Percentiles rank a stretch among this genome's conserved stretches.
phyloP scores from a whole-genome alignment of 2,888 invertebrate genomes.

The Aphodius granarius region DNA sequence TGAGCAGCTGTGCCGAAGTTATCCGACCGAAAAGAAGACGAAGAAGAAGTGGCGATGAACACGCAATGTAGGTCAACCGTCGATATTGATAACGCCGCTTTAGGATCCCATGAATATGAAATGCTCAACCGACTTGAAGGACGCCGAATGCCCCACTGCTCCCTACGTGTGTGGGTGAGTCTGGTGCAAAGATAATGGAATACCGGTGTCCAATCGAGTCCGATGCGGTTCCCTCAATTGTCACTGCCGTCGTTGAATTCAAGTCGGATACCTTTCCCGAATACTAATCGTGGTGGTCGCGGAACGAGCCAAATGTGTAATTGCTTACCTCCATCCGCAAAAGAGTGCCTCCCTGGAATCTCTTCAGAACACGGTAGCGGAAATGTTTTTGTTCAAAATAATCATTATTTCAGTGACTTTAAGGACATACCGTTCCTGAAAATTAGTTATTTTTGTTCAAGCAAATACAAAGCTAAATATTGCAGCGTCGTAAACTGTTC shows the following conservation, averaged over 20 bases:
- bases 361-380: too few species aligned
- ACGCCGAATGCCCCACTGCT: not conserved
- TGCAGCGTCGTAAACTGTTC: not conserved
- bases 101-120: slow-evolving; percentile 21
- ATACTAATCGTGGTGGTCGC: not conserved
- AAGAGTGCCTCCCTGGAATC: too few species aligned
- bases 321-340: not conserved
- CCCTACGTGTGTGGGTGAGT: slow-evolving; percentile 19
- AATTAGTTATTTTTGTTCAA: too few species aligned
- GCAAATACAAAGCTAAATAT: not conserved
- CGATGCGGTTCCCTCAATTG: slow-evolving; percentile 1
- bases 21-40: not conserved
- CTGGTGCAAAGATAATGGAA: slow-evolving; percentile 30
- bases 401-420: too few species aligned
- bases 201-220: slow-evolving; percentile 27
- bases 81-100: slow-evolving; percentile 14
- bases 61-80: slow-evolving; percentile 17
- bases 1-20: not conserved
- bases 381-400: too few species aligned
- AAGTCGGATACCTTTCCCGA: not conserved
- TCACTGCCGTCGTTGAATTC: not conserved
- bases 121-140: slow-evolving; percentile 5
- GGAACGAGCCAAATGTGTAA: not conserved
- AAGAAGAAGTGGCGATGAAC: not conserved
- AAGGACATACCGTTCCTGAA: too few species aligned